A percentile compares a stretch with the other conserved stretches of the same genome.
Evolutionary conservation across 2,113 vertebrate genomes (phyloP).

Genomic region (Paracanthobrama guichenoti): DNA sequence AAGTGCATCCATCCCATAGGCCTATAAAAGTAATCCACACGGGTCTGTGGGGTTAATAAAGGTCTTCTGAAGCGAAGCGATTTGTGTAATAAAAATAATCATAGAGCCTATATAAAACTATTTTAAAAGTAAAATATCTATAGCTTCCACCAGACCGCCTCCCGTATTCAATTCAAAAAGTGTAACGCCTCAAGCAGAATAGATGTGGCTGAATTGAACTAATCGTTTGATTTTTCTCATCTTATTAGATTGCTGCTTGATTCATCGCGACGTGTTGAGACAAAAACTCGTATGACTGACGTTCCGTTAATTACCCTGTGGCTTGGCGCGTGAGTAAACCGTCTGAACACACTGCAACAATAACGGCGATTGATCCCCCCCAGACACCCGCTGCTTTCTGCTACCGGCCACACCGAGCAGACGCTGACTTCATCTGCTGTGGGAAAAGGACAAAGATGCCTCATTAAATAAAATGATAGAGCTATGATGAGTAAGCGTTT

Average conservation of each 20-base stretch:
- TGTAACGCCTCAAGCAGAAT: neutral
- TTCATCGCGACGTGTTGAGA: neutral
- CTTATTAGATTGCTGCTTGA: conserved; percentile 4
- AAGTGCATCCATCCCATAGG: no score
- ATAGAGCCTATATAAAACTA: no score
- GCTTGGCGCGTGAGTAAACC: conserved; percentile 51
- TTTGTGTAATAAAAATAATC: no score
- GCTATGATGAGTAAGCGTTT: conserved; percentile 45
- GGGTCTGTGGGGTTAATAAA: no score
- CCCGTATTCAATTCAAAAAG: no score
- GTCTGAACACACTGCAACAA: conserved; percentile 46
- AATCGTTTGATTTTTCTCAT: conserved; percentile 38
- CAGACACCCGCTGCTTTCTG: conserved; percentile 36
- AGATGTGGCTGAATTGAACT: conserved; percentile 34
- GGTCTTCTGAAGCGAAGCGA: no score
- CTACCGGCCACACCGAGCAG: conserved; percentile 26
- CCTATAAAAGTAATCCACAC: no score
- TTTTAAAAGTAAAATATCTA: no score
- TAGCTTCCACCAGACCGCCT: no score
- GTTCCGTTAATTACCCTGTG: conserved; percentile 47
- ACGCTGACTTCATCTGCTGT: conserved; percentile 46
- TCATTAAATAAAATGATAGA: conserved; percentile 36
- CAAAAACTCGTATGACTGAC: conserved; percentile 5
- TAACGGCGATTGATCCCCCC: conserved; percentile 24
- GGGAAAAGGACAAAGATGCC: conserved; percentile 31